A percentile compares a stretch with the other conserved stretches of the same genome.
phyloP scores from a whole-genome alignment of 2,113 vertebrate species.

The Seriola rivoliana region DNA sequence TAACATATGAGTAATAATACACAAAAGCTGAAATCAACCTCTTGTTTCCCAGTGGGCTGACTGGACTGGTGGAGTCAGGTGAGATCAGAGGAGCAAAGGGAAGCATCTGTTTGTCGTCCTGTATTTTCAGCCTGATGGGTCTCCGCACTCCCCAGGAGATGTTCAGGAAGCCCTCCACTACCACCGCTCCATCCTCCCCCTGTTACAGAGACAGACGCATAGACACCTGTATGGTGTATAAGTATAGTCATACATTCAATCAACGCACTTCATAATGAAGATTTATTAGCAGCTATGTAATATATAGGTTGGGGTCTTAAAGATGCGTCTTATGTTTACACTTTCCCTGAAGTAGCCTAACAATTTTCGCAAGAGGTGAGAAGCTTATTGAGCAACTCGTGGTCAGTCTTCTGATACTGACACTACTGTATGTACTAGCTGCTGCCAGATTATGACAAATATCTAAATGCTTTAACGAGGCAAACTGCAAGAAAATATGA shows the following conservation, averaged over 20 bases:
- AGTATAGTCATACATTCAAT: neutral
- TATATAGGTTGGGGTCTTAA: neutral
- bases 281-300: neutral
- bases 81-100: slow-evolving; percentile 76
- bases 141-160: slow-evolving; percentile 92
- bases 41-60: slow-evolving; percentile 81
- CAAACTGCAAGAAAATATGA: neutral
- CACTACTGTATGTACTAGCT: neutral
- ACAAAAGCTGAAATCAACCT: slow-evolving; percentile 80
- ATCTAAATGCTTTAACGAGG: neutral
- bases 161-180: slow-evolving; percentile 90
- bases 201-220: slow-evolving; percentile 49
- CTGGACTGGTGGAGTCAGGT: slow-evolving; percentile 75
- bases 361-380: no score
- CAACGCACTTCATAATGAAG: no score
- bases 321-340: neutral
- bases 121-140: slow-evolving; percentile 93
- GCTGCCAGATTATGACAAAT: no score
- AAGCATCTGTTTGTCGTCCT: slow-evolving; percentile 89
- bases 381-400: neutral
- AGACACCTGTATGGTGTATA: neutral
- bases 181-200: slow-evolving; percentile 76
- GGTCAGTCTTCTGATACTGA: no score
- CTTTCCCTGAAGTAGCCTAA: neutral
- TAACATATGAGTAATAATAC: neutral